Conservation (phyloP, 2,888 invertebrate genomes). For the Agrotis segetum region DNA sequence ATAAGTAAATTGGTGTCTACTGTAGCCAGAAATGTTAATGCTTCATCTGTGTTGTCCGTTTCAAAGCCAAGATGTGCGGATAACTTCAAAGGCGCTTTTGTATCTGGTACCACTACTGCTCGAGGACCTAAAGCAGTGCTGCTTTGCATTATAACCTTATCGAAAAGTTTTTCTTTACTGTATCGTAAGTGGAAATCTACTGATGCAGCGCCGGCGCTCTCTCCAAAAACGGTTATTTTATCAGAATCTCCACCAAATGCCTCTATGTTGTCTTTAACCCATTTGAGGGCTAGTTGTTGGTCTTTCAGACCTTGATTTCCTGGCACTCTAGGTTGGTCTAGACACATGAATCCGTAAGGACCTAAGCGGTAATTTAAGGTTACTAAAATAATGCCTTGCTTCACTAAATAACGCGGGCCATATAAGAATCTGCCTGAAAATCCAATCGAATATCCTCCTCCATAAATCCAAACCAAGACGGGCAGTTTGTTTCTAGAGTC, state of each 20-base stretch:
- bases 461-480: constrained; percentile 78
- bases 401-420: constrained; percentile 75
- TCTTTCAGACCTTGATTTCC: constrained; percentile 83
- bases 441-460: constrained; percentile 74
- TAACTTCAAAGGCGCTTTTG: constrained; percentile 67
- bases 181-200: constrained; percentile 75
- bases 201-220: constrained; percentile 76
- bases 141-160: constrained; percentile 77
- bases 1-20: constrained; percentile 70
- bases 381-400: constrained; percentile 76
- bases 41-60: constrained; percentile 68
- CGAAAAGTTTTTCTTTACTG: constrained; percentile 72
- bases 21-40: constrained; percentile 71
- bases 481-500: constrained; percentile 70
- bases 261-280: constrained; percentile 78
- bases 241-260: constrained; percentile 78
- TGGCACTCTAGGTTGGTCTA: constrained; percentile 72
- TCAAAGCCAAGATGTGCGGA: constrained; percentile 70
- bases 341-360: constrained; percentile 81
- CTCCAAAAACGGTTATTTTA: constrained; percentile 77
- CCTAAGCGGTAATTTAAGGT: constrained; percentile 80
- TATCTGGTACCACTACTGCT: constrained; percentile 64
- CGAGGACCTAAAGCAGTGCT: constrained; percentile 67
- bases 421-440: constrained; percentile 66
- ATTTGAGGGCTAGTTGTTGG: constrained; percentile 75